phyloP scores from a whole-genome alignment of 2,797 vertebrate genomes.

The Artibeus lituratus region DNA sequence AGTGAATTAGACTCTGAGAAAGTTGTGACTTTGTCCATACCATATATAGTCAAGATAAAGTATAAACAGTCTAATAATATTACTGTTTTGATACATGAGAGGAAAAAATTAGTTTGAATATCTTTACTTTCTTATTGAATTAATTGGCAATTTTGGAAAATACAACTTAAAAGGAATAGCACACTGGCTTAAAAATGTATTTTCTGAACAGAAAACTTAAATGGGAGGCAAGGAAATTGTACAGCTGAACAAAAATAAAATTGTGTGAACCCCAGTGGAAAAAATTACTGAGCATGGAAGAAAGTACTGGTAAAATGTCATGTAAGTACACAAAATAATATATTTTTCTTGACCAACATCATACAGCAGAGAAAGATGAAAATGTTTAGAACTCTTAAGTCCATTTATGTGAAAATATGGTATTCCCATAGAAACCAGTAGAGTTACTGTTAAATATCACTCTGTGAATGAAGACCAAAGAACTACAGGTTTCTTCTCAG shows the following conservation, averaged over 20 bases:
- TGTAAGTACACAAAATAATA: background rate
- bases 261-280: background rate
- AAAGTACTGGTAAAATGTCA: slow-evolving; percentile 15
- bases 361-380: background rate
- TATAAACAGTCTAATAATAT: background rate
- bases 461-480: background rate
- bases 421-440: slow-evolving; percentile 10
- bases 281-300: background rate
- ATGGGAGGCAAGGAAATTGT: background rate
- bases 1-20: background rate
- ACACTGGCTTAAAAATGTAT: slow-evolving; percentile 34
- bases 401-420: slow-evolving; percentile 24
- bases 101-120: background rate
- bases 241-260: background rate
- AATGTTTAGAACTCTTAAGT: slow-evolving; percentile 30
- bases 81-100: background rate
- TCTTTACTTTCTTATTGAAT: slow-evolving; percentile 55
- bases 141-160: slow-evolving; percentile 14
- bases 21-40: background rate
- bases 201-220: background rate
- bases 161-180: background rate
- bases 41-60: background rate
- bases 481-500: background rate
- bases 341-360: slow-evolving; percentile 23
- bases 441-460: background rate